These are phyloP conservation scores for Macropis europaea DNA, from an alignment of 2,888 invertebrate genomes.

Conservation along the genomic window DNA sequence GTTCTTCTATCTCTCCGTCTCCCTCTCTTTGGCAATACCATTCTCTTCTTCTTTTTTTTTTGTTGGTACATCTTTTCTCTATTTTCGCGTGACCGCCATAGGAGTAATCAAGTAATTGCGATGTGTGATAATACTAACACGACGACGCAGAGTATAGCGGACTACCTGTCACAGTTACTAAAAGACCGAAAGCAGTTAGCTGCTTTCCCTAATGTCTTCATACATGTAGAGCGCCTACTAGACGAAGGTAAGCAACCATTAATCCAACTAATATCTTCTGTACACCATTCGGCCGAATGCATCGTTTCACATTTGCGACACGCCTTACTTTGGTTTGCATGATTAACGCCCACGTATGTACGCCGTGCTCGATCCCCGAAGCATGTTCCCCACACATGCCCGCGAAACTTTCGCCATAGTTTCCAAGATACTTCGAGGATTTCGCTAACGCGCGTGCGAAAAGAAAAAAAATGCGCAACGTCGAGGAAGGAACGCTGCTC, in stretches of 20 bases:
- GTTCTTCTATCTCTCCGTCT: constrained; percentile 9
- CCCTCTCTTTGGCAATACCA: background rate
- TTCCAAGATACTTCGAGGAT: constrained; percentile 16
- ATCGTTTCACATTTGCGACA: constrained; percentile 37
- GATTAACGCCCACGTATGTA: constrained; percentile 37
- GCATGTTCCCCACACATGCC: constrained; percentile 20
- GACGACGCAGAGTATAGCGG: constrained; percentile 98
- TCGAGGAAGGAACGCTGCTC: constrained; percentile 19
- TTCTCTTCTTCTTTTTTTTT: no score
- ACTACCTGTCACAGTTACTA: constrained; percentile 99
- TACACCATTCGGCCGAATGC: constrained; percentile 16
- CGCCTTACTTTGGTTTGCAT: constrained; percentile 41
- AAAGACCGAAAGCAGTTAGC: constrained; percentile 99
- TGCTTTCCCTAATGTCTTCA: constrained; percentile 99
- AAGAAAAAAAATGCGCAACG: constrained; percentile 15
- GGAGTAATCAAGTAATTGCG: constrained; percentile 67
- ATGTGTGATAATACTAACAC: constrained; percentile 80
- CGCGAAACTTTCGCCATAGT: constrained; percentile 37
- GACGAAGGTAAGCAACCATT: constrained; percentile 93
- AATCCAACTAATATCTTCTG: constrained; percentile 52
- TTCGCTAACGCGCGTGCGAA: constrained; percentile 8
- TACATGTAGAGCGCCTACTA: constrained; percentile 98
- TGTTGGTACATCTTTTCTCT: constrained; percentile 21
- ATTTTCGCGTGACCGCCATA: constrained; percentile 58
- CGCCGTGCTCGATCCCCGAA: constrained; percentile 8